Evolutionary conservation across 2,888 invertebrate species (phyloP), one percentile per base, ranked within the genome.

Genomic region (Dolichopus griseipennis): DNA sequence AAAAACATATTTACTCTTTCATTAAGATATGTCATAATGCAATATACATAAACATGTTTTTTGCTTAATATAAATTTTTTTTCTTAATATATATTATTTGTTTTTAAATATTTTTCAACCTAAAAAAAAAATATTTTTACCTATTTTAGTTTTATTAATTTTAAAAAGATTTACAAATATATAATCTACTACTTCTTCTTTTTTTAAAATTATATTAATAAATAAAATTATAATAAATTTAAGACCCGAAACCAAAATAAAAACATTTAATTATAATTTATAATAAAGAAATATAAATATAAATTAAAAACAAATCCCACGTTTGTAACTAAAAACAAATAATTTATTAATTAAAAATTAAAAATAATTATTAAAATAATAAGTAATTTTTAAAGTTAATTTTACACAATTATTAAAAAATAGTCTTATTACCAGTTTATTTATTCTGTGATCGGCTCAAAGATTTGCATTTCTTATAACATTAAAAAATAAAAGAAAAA

Each of bases 371-470:
- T 52, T 52, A 52, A 52, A 52, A 18, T 52, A 52, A 52, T 52
- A 52, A 52, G 52, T 52, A 12, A 52, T 52, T 52, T 52, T 52
- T 15, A 52, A 52, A 52, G 52, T 52, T 52, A 52, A 52, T 52
- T 52, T 52, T 52, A 52, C 8, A 52, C 15, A 1, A 52, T 52
- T 52, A 52, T 12, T 2, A 52, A 52, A 52, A 52, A 52, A 52
- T 52, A 52, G 18, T 52, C 18, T 52, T 52, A 52, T 52, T 52
- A 52, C n/a, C 52, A 52, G 18, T 52, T 52, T 52, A 52, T 52
- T 52, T 52, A n/a, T 52, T 52, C 52, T 52, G 52, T 52, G 52
- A 52, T 52, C 52, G 18, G 52, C 52, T 52, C 52, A 52, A 52
- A 52, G 52, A 18, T 52, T 15, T 52, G 52, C 52, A 52, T 52